phyloP scores from a whole-genome alignment of 2,113 vertebrate genomes.

The Andinoacara biseriatus region DNA sequence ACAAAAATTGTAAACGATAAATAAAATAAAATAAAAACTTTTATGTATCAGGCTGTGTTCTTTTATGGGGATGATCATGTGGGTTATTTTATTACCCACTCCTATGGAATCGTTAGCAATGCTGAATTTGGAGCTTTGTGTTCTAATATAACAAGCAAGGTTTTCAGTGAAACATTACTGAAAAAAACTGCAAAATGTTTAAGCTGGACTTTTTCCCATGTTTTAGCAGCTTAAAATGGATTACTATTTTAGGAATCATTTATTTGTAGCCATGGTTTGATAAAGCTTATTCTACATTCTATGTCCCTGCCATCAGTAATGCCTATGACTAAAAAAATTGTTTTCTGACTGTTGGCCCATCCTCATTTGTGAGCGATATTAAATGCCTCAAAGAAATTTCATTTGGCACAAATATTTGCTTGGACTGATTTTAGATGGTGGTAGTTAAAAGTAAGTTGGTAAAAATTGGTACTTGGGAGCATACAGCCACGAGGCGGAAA shows the following conservation, averaged over 20 bases:
- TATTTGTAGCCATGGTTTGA: too few relatives aligned
- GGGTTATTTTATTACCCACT: background rate
- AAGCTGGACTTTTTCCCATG: too few relatives aligned
- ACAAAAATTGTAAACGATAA: constrained; percentile 78
- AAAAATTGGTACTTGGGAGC: too few relatives aligned
- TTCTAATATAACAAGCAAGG: too few relatives aligned
- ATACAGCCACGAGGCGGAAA: too few relatives aligned
- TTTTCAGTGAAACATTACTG: too few relatives aligned
- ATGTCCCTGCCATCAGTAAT: background rate
- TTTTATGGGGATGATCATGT: background rate
- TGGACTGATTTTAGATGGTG: background rate
- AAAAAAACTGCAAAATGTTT: too few relatives aligned
- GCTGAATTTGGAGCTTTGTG: background rate
- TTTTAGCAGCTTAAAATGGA: too few relatives aligned
- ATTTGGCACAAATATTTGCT: background rate
- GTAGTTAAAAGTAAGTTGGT: background rate
- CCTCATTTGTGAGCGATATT: too few relatives aligned
- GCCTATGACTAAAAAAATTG: background rate
- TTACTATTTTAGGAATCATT: too few relatives aligned
- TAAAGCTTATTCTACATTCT: background rate
- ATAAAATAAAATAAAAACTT: constrained; percentile 77
- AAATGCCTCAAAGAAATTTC: background rate
- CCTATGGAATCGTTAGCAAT: background rate
- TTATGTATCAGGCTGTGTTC: background rate
- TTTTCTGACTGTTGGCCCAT: background rate